Base-by-base conservation (phyloP, 1,140 invertebrate genomes). In the Diplogasteroides magnus region DNA sequence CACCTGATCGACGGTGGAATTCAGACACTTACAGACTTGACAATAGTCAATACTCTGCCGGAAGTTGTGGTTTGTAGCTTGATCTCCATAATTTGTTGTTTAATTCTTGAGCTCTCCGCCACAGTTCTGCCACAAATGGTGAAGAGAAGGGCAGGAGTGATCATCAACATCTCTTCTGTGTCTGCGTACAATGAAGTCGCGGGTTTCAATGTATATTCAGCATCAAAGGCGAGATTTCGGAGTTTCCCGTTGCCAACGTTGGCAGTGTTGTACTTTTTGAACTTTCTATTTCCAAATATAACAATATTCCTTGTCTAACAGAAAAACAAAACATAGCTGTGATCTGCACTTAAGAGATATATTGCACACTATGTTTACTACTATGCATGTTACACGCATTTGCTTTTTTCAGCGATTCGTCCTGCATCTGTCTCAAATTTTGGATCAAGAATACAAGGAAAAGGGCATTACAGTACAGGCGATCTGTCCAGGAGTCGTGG, bases 1-100 rank as follows among this genome's bases (percentile, higher is more conserved):
- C 72, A 82, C 31, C 70, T 71, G 27, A 65, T 82, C 32, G 74
- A 77, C n/a, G 79, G 81, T 26, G 80, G 79, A n/a, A 48, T 78
- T 14, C 31, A 73, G 28, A 61, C 73, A 19, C 56, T 83, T 28
- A 64, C 77, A 1, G 74, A 80, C 55, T 76, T 82, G n/a, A 69
- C 76, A 6, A 72, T 77, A 25, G 72, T 75, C 61, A 76, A 76
- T 29, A 72, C 73, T 2, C 58, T 76, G n/a, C 73, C 73, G 31
- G 55, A 65, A 15, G 75, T 68, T 55, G 27, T 76, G 29, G 70
- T 72, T 25, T 60, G 69, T 19, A 56, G 23, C 15, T 56, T 56
- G 15, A 19, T 15, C 23, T 56, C 55, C 23, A 23, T 19, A 56
- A 19, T 23, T 56, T 19, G 23, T 56, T 56, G 55, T 19, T 56